Conservation (phyloP, 2,113 vertebrate genomes). For the Thoracochromis brauschi region DNA sequence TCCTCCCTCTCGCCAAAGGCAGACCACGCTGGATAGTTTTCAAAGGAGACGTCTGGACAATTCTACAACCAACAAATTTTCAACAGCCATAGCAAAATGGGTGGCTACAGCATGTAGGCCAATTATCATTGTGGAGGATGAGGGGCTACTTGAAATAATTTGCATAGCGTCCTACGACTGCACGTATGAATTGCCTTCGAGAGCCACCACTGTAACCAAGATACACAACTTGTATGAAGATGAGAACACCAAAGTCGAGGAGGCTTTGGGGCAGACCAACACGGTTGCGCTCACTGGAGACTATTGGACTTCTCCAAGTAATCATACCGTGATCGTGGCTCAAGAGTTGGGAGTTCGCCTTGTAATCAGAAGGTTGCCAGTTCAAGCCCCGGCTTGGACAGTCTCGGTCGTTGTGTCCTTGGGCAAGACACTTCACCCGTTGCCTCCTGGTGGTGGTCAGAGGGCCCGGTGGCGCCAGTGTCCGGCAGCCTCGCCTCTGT, state of each 20-base stretch:
- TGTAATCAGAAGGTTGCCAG: fast-evolving
- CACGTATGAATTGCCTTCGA: fast-evolving
- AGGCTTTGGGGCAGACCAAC: not conserved
- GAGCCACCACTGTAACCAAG: not conserved
- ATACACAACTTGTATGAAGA: not conserved
- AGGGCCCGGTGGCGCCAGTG: too few species aligned
- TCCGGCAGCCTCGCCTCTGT: too few species aligned
- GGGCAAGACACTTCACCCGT: too few species aligned
- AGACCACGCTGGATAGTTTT: not conserved
- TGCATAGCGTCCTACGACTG: not conserved
- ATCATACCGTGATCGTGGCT: fast-evolving
- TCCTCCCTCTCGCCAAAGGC: not conserved
- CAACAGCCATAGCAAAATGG: fast-evolving
- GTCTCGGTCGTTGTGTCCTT: fast-evolving
- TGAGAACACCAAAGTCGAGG: fast-evolving
- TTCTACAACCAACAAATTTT: not conserved
- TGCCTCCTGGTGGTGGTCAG: too few species aligned
- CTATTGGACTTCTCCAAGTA: fast-evolving
- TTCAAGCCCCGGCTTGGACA: fast-evolving
- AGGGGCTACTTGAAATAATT: not conserved
- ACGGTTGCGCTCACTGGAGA: fast-evolving
- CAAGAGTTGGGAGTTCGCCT: too few species aligned
- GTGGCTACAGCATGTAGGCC: fast-evolving
- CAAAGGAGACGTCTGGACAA: not conserved
- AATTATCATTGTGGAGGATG: not conserved